phyloP scores from a whole-genome alignment of 2,797 vertebrate genomes.

The Champsocephalus esox region DNA sequence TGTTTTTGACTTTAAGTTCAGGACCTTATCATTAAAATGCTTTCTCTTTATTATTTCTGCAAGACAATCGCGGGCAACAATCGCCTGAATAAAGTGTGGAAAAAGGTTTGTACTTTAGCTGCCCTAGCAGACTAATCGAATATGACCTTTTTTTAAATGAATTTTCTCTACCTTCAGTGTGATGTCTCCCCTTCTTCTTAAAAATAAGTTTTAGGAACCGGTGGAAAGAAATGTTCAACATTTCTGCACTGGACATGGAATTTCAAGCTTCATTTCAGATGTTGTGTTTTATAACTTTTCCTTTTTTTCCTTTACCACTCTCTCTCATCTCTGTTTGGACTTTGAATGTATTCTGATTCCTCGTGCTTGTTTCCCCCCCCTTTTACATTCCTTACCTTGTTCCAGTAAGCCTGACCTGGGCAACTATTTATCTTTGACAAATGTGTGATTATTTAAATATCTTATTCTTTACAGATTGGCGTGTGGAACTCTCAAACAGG shows the following conservation, averaged over 20 bases:
- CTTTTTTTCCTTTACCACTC: background rate
- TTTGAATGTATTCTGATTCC: slow-evolving; percentile 13
- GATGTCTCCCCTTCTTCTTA: slow-evolving; percentile 34
- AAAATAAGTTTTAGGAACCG: slow-evolving; percentile 16
- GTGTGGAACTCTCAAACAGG: slow-evolving; percentile 97
- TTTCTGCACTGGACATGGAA: slow-evolving; percentile 22
- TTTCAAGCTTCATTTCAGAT: slow-evolving; percentile 9
- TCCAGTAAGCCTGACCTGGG: background rate
- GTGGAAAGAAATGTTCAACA: slow-evolving; percentile 39
- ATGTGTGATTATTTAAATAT: slow-evolving; percentile 22
- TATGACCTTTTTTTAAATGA: slow-evolving; percentile 17
- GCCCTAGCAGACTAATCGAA: slow-evolving; percentile 51
- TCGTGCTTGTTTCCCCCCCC: slow-evolving; percentile 12
- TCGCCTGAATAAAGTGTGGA: slow-evolving; percentile 96
- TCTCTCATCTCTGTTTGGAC: slow-evolving; percentile 13
- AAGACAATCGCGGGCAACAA: slow-evolving; percentile 90
- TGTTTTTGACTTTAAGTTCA: slow-evolving; percentile 10
- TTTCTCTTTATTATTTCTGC: slow-evolving; percentile 78
- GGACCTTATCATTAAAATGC: slow-evolving; percentile 63
- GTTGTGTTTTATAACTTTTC: slow-evolving; percentile 18
- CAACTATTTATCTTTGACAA: background rate
- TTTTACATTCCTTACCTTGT: slow-evolving; percentile 29
- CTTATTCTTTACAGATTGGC: slow-evolving; percentile 87
- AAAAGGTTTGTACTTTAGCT: slow-evolving; percentile 93
- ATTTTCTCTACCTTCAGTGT: slow-evolving; percentile 30